Evolutionary conservation across 2,797 vertebrate species (phyloP).

Genomic region (Lindbergichthys nudifrons): DNA sequence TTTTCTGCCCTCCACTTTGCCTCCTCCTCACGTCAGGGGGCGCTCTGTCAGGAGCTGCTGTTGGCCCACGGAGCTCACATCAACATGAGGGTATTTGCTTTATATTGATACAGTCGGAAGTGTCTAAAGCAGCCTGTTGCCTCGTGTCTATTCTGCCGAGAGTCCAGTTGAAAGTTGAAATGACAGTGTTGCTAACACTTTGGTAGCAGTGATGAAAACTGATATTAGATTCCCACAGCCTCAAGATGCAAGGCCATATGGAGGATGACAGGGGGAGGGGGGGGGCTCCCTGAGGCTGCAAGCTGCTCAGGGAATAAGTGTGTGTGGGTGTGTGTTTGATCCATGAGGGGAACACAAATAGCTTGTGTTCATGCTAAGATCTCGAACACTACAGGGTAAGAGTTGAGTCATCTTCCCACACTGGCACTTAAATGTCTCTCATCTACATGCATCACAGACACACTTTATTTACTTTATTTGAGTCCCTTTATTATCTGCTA

Average conservation of each 20-base stretch:
- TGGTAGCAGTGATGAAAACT: constrained; percentile 65
- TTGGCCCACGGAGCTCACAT: constrained; percentile 93
- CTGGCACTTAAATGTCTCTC: not conserved
- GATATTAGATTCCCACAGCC: constrained; percentile 55
- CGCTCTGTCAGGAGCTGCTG: constrained; percentile 94
- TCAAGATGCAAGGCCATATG: constrained; percentile 73
- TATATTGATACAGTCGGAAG: not conserved
- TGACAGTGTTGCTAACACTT: constrained; percentile 56
- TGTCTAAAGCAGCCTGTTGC: not conserved
- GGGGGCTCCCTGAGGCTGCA: constrained; percentile 66
- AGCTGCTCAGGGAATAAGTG: constrained; percentile 67
- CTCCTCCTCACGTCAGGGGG: constrained; percentile 94
- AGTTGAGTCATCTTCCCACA: constrained; percentile 9
- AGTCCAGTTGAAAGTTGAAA: constrained; percentile 6
- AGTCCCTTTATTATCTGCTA: too few species aligned
- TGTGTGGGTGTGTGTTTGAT: constrained; percentile 46
- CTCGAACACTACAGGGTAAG: constrained; percentile 10
- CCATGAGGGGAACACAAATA: constrained; percentile 7
- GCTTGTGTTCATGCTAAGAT: constrained; percentile 39
- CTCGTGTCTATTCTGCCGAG: not conserved
- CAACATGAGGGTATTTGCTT: constrained; percentile 86
- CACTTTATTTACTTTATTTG: not conserved
- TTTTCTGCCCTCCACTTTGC: constrained; percentile 97
- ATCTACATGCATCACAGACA: not conserved
- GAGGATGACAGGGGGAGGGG: constrained; percentile 43